Evolutionary conservation across 2,797 vertebrate genomes (phyloP).

Genomic region (Coracias cyanogaster): DNA sequence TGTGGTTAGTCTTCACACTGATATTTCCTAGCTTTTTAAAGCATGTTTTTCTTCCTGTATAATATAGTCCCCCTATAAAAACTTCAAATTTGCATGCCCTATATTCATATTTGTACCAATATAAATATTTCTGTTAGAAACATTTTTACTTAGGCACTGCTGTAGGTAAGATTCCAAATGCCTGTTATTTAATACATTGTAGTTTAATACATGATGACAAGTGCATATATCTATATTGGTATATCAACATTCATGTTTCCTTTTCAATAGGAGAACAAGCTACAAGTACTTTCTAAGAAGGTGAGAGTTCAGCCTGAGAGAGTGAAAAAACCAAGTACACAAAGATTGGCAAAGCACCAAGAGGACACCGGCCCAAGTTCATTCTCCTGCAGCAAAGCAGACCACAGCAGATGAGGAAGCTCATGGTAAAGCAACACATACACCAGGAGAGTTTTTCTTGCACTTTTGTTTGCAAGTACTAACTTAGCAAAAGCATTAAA

Average conservation of each 20-base stretch:
- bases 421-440: neutral
- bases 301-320: neutral
- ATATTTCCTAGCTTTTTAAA: neutral
- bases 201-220: neutral
- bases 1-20: neutral
- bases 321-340: neutral
- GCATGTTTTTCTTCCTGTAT: neutral
- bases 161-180: neutral
- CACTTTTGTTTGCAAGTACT: neutral
- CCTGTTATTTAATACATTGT: neutral
- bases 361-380: neutral
- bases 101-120: neutral
- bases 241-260: neutral
- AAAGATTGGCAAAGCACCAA: neutral
- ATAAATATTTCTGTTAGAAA: neutral
- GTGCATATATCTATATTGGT: accelerated
- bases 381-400: neutral
- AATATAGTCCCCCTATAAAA: constrained; percentile 11
- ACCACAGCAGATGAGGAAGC: neutral
- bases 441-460: neutral
- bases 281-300: neutral
- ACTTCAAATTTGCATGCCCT: neutral
- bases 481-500: neutral
- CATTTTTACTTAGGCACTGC: neutral
- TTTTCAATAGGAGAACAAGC: neutral